Evolutionary conservation across 1,140 invertebrate species (phyloP).

Genomic region (Aleiodes sp.): DNA sequence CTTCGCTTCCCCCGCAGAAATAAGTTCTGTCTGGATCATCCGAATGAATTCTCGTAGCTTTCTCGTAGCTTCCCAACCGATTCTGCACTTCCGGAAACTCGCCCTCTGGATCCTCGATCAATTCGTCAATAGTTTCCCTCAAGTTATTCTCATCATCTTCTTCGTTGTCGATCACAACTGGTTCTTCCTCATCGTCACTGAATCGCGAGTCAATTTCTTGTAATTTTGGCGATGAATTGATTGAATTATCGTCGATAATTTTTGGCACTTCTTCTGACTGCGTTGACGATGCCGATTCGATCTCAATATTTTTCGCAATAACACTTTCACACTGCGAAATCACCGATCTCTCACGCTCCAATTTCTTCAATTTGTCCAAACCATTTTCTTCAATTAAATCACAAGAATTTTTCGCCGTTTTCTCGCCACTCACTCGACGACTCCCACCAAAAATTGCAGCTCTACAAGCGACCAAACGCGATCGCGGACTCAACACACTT

Average conservation of each 20-base stretch:
- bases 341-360: background rate
- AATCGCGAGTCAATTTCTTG: background rate
- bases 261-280: background rate
- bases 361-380: background rate
- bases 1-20: too few relatives aligned
- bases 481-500: background rate
- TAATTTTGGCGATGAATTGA: background rate
- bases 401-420: background rate
- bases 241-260: background rate
- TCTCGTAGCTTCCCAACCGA: too few relatives aligned
- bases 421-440: background rate
- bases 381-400: background rate
- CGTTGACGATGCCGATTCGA: background rate
- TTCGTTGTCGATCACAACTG: background rate
- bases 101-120: background rate
- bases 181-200: conserved; percentile 6
- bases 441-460: background rate
- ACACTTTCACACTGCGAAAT: background rate
- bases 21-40: background rate
- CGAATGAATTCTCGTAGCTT: background rate
- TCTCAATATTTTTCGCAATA: background rate
- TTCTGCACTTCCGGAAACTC: too few relatives aligned
- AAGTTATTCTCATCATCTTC: background rate
- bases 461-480: background rate
- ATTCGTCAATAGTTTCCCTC: background rate